These are phyloP conservation scores for Crotalus viridis DNA, from an alignment of 2,113 vertebrate species.

Conservation along the genomic window DNA sequence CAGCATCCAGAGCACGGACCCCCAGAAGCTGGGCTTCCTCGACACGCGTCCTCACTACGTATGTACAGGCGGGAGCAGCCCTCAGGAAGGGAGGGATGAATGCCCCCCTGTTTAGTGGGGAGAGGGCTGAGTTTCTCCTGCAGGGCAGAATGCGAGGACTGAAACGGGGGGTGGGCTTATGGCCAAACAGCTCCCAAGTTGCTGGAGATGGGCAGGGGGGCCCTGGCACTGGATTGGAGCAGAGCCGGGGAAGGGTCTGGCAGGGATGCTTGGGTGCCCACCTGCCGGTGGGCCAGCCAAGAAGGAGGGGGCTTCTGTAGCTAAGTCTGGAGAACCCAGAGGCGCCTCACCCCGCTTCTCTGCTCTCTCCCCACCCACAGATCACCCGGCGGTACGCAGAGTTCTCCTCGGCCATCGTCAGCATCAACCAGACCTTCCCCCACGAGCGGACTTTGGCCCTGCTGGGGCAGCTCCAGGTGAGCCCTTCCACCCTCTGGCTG, in stretches of 20 bases:
- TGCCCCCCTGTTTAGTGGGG: too few relatives aligned
- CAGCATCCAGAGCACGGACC: constrained; percentile 89
- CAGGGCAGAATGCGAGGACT: not conserved
- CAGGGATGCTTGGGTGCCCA: not conserved
- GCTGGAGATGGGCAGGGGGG: not conserved
- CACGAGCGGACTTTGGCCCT: constrained; percentile 81
- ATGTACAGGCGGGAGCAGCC: not conserved
- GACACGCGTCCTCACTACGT: constrained; percentile 91
- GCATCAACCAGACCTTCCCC: constrained; percentile 91
- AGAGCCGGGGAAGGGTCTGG: not conserved
- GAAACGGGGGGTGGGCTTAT: too few relatives aligned
- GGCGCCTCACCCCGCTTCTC: not conserved
- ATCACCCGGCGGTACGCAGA: constrained; percentile 89
- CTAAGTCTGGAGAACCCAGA: not conserved
- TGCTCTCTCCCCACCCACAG: constrained; percentile 49
- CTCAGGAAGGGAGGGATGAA: rapidly evolving
- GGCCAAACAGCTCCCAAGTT: too few relatives aligned
- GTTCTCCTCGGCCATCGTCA: constrained; percentile 89
- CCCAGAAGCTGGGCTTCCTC: constrained; percentile 85
- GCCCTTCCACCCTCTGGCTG: not conserved
- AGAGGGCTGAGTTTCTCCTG: too few relatives aligned
- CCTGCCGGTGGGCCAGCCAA: not conserved
- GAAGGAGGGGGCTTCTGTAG: not conserved
- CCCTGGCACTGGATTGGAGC: not conserved
- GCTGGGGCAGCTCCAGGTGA: constrained; percentile 88